Evolutionary conservation across 2,113 vertebrate genomes (phyloP), one percentile per base, ranked within the genome.

Genomic region (Perccottus glenii): DNA sequence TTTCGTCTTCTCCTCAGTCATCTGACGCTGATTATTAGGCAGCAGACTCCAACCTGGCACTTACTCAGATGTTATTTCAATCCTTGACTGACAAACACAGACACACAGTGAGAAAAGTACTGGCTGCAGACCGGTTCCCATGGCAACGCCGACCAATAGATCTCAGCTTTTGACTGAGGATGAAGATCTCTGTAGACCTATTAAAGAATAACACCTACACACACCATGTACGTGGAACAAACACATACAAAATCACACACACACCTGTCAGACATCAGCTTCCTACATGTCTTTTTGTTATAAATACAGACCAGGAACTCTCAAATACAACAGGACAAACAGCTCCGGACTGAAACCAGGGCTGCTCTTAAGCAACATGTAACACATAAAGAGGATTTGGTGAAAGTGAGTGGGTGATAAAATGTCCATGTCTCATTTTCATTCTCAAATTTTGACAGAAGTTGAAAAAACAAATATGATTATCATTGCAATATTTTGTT

Each of bases 71-170:
- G 78, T 78, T 87, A 84, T 83, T 87, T 80, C 68, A 59, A 70
- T 74, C 76, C 63, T 60, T 81, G 77, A 83, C 58, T 77, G 73
- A 83, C 83, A 82, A 81, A 83, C 57, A 63, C 45, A 64, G 71
- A 78, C 47, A 16, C 53, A 47, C 60, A 46, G 63, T 15, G 49
- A 77, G 75, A 77, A 84, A 84, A 86, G 71, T 63, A 79, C 62
- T 63, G 63, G 78, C 84, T 81, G 84, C 84, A 79, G 83, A 89
- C 78, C 84, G 64, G 91, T 93, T 93, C 85, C 91, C 91, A 92
- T 92, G 88, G 91, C 63, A 92, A 92, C 92, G 48, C 45, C 35
- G 77, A 84, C 84, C 85, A 89, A 79, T 79, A 78, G 80, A 85
- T 81, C 79, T 77, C 79, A 56, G 73, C 86, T 87, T 82, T 86